phyloP scores from a whole-genome alignment of 2,797 vertebrate genomes.

The Erpetoichthys calabaricus region DNA sequence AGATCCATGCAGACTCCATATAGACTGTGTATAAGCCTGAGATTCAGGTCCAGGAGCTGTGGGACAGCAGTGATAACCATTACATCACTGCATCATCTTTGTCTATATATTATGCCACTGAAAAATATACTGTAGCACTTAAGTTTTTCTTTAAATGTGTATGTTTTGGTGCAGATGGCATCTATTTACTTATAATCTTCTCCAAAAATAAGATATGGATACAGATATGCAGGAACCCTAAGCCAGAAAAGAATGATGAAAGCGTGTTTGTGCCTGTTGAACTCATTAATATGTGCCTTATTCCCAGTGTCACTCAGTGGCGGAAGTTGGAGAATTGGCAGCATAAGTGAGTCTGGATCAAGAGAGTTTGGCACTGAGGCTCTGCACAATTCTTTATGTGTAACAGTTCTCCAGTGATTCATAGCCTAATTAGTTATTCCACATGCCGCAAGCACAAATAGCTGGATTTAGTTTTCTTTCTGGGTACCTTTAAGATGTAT shows the following conservation, averaged over 20 bases:
- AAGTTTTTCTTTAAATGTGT: no score
- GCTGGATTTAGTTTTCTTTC: background rate
- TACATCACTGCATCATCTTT: no score
- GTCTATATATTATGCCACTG: no score
- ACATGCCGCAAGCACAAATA: background rate
- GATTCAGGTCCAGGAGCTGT: no score
- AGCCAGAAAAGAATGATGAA: constrained; percentile 15
- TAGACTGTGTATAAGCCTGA: no score
- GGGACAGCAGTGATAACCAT: no score
- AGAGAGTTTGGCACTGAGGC: constrained; percentile 24
- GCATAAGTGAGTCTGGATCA: constrained; percentile 22
- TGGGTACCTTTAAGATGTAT: background rate
- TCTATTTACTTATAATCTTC: no score
- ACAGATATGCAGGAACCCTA: no score
- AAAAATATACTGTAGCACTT: no score
- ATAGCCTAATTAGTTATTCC: constrained; percentile 19
- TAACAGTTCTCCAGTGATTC: constrained; percentile 29
- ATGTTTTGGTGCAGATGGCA: no score
- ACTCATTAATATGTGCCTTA: constrained; percentile 36
- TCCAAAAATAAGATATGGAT: no score
- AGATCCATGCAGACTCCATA: no score
- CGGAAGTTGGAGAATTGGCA: constrained; percentile 31
- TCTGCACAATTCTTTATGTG: constrained; percentile 21
- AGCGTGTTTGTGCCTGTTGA: constrained; percentile 35
- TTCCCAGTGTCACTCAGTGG: constrained; percentile 21